A percentile compares a stretch with the other conserved stretches of the same genome.
phyloP scores from a whole-genome alignment of 2,113 vertebrate species.

The Eonycteris spelaea region DNA sequence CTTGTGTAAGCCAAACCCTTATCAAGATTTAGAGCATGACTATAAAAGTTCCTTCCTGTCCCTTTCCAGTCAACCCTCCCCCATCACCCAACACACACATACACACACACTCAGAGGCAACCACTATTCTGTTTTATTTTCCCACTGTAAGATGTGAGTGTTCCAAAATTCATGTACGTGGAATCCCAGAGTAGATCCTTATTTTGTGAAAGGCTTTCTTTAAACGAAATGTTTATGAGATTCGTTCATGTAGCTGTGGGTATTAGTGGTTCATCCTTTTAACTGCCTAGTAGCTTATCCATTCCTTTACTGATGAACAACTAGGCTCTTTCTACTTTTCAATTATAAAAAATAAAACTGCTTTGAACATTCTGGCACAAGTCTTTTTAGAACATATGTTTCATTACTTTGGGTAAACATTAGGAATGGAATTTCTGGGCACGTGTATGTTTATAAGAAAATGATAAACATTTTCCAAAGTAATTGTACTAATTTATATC shows the following conservation, averaged over 20 bases:
- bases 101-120: neutral
- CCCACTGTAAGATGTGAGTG: neutral
- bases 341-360: neutral
- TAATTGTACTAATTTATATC: neutral
- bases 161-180: neutral
- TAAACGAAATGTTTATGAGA: neutral
- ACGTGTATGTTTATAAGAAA: neutral
- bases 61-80: neutral
- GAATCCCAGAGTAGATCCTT: neutral
- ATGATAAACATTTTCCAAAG: neutral
- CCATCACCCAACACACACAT: neutral
- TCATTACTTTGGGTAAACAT: neutral
- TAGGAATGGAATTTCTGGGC: neutral
- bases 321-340: neutral
- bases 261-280: neutral
- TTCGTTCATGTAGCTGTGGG: neutral
- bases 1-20: neutral
- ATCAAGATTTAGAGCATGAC: neutral
- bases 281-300: neutral
- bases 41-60: neutral
- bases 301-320: neutral
- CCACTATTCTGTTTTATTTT: neutral
- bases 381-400: neutral
- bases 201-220: neutral
- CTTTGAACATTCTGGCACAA: neutral